Evolutionary conservation across 2,888 invertebrate species (phyloP).

Genomic region (Monopis laevigella): DNA sequence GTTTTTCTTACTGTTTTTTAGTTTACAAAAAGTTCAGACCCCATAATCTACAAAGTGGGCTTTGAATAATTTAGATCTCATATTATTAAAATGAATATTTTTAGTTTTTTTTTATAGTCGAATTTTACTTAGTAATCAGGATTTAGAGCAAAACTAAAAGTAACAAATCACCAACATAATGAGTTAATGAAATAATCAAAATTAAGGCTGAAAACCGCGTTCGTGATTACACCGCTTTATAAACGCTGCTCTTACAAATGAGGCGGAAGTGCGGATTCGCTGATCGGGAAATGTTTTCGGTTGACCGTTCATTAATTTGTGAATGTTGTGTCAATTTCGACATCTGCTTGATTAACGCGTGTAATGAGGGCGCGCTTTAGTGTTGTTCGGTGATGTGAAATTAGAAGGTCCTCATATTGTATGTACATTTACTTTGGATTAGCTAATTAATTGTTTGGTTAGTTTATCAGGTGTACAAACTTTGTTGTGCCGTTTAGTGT

Average conservation of each 20-base stretch:
- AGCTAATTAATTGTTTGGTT: conserved; percentile 4
- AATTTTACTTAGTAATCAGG: too few species aligned
- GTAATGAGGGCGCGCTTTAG: conserved; percentile 24
- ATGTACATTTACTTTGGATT: neutral
- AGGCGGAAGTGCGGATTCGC: conserved; percentile 41
- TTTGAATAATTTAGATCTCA: too few species aligned
- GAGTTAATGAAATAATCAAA: neutral
- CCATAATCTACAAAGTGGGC: too few species aligned
- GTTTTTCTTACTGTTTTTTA: too few species aligned
- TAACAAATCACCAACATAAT: too few species aligned
- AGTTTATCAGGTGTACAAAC: too few species aligned
- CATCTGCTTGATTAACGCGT: conserved; percentile 44
- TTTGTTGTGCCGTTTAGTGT: too few species aligned
- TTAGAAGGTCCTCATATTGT: conserved; percentile 7
- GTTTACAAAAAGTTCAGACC: too few species aligned
- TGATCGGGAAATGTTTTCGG: conserved; percentile 50
- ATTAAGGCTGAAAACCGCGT: conserved; percentile 1
- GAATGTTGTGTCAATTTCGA: conserved; percentile 37
- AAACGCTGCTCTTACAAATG: conserved; percentile 60
- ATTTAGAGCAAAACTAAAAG: too few species aligned
- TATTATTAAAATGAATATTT: too few species aligned
- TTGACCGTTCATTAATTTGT: conserved; percentile 59
- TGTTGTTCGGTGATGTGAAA: conserved; percentile 20
- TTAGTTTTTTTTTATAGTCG: too few species aligned
- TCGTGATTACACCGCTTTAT: conserved; percentile 47